Conservation (phyloP, 92 coral and sea anemone species). For the Blastomussa wellsi region DNA sequence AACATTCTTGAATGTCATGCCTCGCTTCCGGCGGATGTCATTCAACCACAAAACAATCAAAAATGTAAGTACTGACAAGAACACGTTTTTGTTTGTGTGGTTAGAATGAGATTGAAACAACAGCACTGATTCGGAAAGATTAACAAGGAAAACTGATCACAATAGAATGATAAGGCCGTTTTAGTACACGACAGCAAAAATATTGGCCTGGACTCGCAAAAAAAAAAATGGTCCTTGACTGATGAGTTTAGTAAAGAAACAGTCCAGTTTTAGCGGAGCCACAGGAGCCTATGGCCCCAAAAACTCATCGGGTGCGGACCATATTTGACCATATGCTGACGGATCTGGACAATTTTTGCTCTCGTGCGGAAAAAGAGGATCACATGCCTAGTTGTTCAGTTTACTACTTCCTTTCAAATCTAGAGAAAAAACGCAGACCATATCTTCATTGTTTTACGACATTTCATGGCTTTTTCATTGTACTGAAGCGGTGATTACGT, state of each 20-base stretch:
- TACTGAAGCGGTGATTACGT: background rate
- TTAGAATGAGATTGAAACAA: background rate
- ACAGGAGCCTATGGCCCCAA: too few species aligned
- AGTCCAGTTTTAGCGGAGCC: too few species aligned
- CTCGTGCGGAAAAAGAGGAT: background rate
- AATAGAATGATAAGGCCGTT: too few species aligned
- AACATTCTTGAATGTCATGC: conserved; percentile 12
- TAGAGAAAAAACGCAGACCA: background rate
- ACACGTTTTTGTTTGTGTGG: background rate
- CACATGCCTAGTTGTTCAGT: background rate
- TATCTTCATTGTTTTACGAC: too few species aligned
- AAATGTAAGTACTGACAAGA: background rate
- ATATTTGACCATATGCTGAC: too few species aligned
- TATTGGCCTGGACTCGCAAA: too few species aligned
- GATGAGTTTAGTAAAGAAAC: too few species aligned
- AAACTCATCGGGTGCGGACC: too few species aligned
- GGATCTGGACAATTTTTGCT: too few species aligned
- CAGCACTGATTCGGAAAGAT: background rate
- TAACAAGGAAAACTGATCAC: background rate
- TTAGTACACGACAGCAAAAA: too few species aligned
- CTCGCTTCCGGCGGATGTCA: conserved; percentile 22
- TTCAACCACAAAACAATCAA: conserved; percentile 11
- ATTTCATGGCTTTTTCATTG: background rate
- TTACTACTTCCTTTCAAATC: background rate
- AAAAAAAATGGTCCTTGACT: too few species aligned